Evolutionary conservation across 92 coral and sea anemone species (phyloP).

Genomic region (Paragorgia papillata): DNA sequence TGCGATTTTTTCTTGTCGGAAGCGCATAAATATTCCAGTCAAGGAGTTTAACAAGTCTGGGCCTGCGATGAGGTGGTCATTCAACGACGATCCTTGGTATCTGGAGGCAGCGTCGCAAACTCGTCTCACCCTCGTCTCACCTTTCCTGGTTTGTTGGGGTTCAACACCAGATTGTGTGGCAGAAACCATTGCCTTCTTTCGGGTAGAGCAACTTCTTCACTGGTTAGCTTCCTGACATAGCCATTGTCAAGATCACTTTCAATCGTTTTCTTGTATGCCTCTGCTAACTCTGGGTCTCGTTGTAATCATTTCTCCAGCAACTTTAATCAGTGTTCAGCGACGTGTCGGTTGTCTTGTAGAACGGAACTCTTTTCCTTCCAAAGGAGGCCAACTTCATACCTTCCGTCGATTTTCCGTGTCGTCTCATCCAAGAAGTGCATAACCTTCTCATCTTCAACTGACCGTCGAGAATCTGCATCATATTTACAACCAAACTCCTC

Average conservation of each 20-base stretch:
- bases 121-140: too few species aligned
- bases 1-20: constrained; percentile 44
- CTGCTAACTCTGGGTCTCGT: constrained; percentile 30
- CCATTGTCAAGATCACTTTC: constrained; percentile 39
- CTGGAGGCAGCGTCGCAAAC: constrained; percentile 25
- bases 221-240: constrained; percentile 35
- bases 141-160: constrained; percentile 30
- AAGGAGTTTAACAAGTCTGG: constrained; percentile 49
- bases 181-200: not conserved
- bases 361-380: constrained; percentile 10
- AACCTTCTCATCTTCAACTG: constrained; percentile 39
- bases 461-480: constrained; percentile 48
- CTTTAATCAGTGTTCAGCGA: constrained; percentile 26
- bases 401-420: constrained; percentile 47
- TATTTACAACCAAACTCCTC: constrained; percentile 5
- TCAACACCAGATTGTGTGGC: not conserved
- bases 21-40: constrained; percentile 20
- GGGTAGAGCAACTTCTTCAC: not conserved
- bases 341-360: constrained; percentile 32
- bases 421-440: constrained; percentile 37
- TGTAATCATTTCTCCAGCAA: constrained; percentile 49
- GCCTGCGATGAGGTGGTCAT: constrained; percentile 37
- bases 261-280: constrained; percentile 38
- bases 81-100: constrained; percentile 44
- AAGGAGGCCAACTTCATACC: constrained; percentile 50